A percentile compares a stretch with the other conserved stretches of the same genome.
These are phyloP conservation scores for Planiliza haematocheilus DNA, from an alignment of 2,113 vertebrate genomes.

Conservation along the genomic window DNA sequence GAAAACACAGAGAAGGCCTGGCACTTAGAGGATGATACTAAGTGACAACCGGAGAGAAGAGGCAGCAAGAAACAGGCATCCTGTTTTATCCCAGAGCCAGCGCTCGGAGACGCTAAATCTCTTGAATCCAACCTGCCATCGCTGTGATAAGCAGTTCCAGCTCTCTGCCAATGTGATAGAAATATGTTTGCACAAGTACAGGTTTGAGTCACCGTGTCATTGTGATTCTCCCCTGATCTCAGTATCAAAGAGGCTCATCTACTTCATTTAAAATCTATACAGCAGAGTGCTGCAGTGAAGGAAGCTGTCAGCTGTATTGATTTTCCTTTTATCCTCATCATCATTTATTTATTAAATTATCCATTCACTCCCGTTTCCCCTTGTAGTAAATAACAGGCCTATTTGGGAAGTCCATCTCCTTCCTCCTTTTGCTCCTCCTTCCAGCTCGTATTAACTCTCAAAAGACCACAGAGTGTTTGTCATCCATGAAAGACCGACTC, in stretches of 20 bases:
- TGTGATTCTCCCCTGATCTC: slow-evolving; percentile 34
- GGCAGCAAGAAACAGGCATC: slow-evolving; percentile 55
- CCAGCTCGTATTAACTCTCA: slow-evolving; percentile 13
- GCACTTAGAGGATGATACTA: slow-evolving; percentile 50
- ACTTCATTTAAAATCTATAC: slow-evolving; percentile 66
- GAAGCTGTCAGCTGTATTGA: slow-evolving; percentile 66
- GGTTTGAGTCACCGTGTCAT: slow-evolving; percentile 35
- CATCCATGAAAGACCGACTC: neutral
- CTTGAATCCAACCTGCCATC: slow-evolving; percentile 48
- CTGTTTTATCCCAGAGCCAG: slow-evolving; percentile 45
- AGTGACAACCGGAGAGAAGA: slow-evolving; percentile 54
- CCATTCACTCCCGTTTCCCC: slow-evolving; percentile 36
- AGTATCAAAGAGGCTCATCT: slow-evolving; percentile 51
- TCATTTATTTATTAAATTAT: slow-evolving; percentile 73
- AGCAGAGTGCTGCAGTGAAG: slow-evolving; percentile 31
- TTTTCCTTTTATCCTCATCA: slow-evolving; percentile 68
- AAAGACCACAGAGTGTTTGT: slow-evolving; percentile 6
- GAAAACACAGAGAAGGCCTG: slow-evolving; percentile 61
- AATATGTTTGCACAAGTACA: slow-evolving; percentile 37
- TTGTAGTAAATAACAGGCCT: slow-evolving; percentile 25
- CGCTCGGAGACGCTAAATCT: slow-evolving; percentile 48
- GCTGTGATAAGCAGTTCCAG: slow-evolving; percentile 36
- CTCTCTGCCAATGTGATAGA: slow-evolving; percentile 40
- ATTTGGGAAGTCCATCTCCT: slow-evolving; percentile 30
- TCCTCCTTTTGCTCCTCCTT: slow-evolving; percentile 26